Conservation (phyloP, 1,140 invertebrate species). For the Mycetomoellerius zeteki region DNA sequence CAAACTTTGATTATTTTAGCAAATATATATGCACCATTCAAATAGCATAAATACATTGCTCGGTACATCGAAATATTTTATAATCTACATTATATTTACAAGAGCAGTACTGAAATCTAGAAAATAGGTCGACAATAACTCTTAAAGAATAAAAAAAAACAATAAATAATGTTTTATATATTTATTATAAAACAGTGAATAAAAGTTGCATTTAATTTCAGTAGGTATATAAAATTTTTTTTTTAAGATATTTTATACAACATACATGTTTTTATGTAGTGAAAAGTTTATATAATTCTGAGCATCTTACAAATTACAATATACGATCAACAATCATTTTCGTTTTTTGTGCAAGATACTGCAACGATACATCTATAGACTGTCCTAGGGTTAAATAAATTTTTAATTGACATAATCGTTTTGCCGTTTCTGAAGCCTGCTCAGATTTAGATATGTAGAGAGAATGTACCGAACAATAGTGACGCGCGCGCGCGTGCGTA, state of each 20-base stretch:
- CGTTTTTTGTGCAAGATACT: slow-evolving; percentile 65
- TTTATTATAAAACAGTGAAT: slow-evolving; percentile 80
- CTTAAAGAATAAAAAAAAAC: slow-evolving; percentile 65
- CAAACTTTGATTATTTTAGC: slow-evolving; percentile 15
- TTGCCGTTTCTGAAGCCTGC: slow-evolving; percentile 83
- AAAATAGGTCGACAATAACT: slow-evolving; percentile 38
- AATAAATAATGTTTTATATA: slow-evolving; percentile 74
- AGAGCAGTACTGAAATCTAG: neutral
- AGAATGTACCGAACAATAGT: slow-evolving; percentile 80
- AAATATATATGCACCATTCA: slow-evolving; percentile 4
- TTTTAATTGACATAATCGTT: slow-evolving; percentile 84
- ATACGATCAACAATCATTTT: slow-evolving; percentile 68
- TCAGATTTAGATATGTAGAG: slow-evolving; percentile 83
- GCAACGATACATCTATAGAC: slow-evolving; percentile 74
- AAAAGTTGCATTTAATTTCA: slow-evolving; percentile 75
- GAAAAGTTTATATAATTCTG: slow-evolving; percentile 74
- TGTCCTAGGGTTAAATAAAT: slow-evolving; percentile 82
- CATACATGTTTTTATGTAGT: slow-evolving; percentile 72
- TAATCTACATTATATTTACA: neutral
- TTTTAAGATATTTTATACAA: slow-evolving; percentile 70
- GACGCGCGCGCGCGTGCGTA: slow-evolving; percentile 44
- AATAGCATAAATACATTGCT: slow-evolving; percentile 20
- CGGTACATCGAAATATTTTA: slow-evolving; percentile 19
- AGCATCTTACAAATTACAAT: slow-evolving; percentile 80
- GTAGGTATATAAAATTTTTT: slow-evolving; percentile 77